Percentiles rank a stretch among this genome's conserved stretches.
These are phyloP conservation scores for Polymixis lichenea DNA, from an alignment of 2,888 invertebrate genomes.

Conservation along the genomic window DNA sequence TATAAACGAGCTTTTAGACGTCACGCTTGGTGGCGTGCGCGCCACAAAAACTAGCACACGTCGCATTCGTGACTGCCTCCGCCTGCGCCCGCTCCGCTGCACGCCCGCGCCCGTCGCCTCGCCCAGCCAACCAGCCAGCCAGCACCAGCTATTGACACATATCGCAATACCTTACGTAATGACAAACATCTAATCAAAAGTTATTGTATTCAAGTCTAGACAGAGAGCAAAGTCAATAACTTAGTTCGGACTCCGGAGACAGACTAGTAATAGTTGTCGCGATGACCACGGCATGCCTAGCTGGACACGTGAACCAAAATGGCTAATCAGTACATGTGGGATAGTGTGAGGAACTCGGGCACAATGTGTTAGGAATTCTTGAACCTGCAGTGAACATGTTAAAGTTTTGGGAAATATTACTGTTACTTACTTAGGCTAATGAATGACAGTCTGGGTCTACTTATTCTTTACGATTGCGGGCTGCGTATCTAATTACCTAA, in stretches of 20 bases:
- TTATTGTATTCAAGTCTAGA: not conserved
- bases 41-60: slow-evolving; percentile 83
- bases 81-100: slow-evolving; percentile 65
- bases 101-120: slow-evolving; percentile 45
- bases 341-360: not conserved
- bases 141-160: slow-evolving; percentile 58
- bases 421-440: not conserved
- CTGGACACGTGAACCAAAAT: slow-evolving; percentile 4
- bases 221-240: not conserved
- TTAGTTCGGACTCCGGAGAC: not conserved
- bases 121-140: slow-evolving; percentile 26
- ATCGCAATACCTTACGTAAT: slow-evolving; percentile 24
- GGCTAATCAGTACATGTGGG: not conserved
- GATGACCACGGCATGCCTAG: not conserved
- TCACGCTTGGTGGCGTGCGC: slow-evolving; percentile 83
- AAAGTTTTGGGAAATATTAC: not conserved
- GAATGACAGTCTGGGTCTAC: not conserved
- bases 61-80: slow-evolving; percentile 77
- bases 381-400: not conserved
- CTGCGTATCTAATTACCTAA: not conserved
- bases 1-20: slow-evolving; percentile 88
- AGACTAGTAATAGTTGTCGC: not conserved
- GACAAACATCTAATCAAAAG: slow-evolving; percentile 2
- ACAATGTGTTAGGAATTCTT: not conserved
- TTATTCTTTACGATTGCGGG: not conserved